Base-by-base conservation (phyloP, 2,113 vertebrate genomes). In the Condylura cristata region DNA sequence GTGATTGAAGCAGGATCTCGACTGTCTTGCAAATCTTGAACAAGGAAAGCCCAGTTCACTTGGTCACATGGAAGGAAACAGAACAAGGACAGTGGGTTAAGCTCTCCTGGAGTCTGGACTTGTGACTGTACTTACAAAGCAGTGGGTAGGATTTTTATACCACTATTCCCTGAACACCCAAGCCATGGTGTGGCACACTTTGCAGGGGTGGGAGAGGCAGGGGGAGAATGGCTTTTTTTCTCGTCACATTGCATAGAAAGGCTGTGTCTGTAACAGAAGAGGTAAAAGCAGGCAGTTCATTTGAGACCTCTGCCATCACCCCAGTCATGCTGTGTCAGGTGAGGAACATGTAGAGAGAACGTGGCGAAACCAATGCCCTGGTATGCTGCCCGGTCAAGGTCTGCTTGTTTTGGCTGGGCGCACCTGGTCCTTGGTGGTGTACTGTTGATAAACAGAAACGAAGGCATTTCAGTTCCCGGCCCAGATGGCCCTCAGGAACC, bases 381-480 rank as follows among this genome's bases (percentile, higher is more conserved):
- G 24, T 71, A 22, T 82, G 72, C 26, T 60, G 81, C 83, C 71
- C 2, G 46, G 58, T 70, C 90, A 96, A 92, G 78, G 92, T 93
- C 94, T 92, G 92, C 74, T 94, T 92, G 81, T 92, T 90, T 92
- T 75, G 92, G 93, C 85, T 0, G 0, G 30, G 81, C 24, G 13
- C 34, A 76, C 46, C 61, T 71, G 85, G 65, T 87, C 95, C 91
- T 56, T 87, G 76, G 68, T 74, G 7, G 1, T 34, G 71, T 85
- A 6, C 56, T 95, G 76, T 74, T 71, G 48, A 90, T 90, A 68
- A 94, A 56, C 53, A 89, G 53, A 86, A 58, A 41, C 30, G 24
- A 96, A 71, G 41, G 41, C 51, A 76, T 51, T 53, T 81, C 44
- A 41, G 48, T 39, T 46, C 51, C 86, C 34, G 18, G 20, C 65